A percentile compares a stretch with the other conserved stretches of the same genome.
Evolutionary conservation across 2,113 vertebrate genomes (phyloP).

Genomic region (Emydocephalus ijimae): DNA sequence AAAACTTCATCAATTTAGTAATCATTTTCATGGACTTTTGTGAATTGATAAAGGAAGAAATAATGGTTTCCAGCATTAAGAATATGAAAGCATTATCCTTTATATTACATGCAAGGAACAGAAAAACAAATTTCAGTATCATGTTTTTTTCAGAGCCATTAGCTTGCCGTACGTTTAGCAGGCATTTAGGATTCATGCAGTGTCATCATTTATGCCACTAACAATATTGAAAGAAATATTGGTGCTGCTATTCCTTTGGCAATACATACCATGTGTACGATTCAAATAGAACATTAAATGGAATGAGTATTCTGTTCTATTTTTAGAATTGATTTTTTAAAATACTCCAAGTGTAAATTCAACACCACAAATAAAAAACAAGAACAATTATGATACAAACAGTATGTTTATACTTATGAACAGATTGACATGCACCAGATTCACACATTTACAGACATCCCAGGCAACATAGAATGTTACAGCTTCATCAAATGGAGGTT

Average conservation of each 20-base stretch:
- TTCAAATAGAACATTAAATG: not conserved
- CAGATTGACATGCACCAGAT: slow-evolving; percentile 9
- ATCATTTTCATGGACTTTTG: not conserved
- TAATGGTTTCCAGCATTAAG: not conserved
- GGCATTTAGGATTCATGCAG: not conserved
- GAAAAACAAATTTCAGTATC: not conserved
- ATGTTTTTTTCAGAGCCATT: not conserved
- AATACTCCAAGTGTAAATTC: not conserved
- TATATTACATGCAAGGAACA: not conserved
- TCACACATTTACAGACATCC: slow-evolving; percentile 10
- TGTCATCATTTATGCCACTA: not conserved
- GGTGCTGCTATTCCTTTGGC: not conserved
- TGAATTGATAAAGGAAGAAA: not conserved
- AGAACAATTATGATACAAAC: not conserved
- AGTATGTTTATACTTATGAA: slow-evolving; percentile 21
- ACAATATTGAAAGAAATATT: not conserved
- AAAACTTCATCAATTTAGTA: not conserved
- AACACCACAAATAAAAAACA: slow-evolving; percentile 20
- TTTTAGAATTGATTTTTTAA: not conserved
- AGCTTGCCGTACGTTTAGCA: not conserved
- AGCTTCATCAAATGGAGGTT: slow-evolving; percentile 2
- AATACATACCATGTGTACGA: not conserved
- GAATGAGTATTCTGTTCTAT: not conserved
- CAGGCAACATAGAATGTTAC: slow-evolving; percentile 9
- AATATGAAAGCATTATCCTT: not conserved